These are phyloP conservation scores for Darevskia mixta DNA, from an alignment of 2,797 vertebrate species.

Conservation along the genomic window DNA sequence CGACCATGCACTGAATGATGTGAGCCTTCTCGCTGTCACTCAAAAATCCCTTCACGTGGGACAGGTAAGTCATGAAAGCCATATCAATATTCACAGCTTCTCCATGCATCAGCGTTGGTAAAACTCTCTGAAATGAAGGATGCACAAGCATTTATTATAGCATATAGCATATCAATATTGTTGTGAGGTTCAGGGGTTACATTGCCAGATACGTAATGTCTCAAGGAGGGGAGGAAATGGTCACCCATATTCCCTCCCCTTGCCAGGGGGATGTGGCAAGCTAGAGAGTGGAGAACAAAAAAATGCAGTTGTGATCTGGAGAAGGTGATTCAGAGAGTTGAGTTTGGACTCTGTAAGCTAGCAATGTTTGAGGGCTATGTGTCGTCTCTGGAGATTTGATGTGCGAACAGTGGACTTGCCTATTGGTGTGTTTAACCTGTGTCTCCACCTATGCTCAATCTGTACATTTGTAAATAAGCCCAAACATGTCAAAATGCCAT, in stretches of 20 bases:
- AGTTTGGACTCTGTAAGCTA: too few relatives aligned
- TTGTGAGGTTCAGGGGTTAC: not conserved
- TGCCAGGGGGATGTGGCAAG: not conserved
- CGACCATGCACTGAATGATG: conserved; percentile 84
- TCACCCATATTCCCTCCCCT: not conserved
- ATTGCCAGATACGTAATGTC: not conserved
- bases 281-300: not conserved
- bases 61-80: conserved; percentile 87
- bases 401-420: too few relatives aligned
- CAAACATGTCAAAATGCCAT: not conserved
- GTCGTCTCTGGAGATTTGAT: too few relatives aligned
- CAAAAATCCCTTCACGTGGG: conserved; percentile 75
- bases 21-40: conserved; percentile 76
- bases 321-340: too few relatives aligned
- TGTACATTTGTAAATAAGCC: not conserved
- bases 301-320: too few relatives aligned
- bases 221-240: not conserved
- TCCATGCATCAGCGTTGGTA: conserved; percentile 84
- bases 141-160: not conserved
- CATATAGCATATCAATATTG: not conserved
- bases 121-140: conserved; percentile 74
- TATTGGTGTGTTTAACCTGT: not conserved
- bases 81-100: conserved; percentile 87
- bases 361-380: too few relatives aligned
- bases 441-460: not conserved